Conservation (phyloP, 2,888 invertebrate species). For the Parelbella ahira region DNA sequence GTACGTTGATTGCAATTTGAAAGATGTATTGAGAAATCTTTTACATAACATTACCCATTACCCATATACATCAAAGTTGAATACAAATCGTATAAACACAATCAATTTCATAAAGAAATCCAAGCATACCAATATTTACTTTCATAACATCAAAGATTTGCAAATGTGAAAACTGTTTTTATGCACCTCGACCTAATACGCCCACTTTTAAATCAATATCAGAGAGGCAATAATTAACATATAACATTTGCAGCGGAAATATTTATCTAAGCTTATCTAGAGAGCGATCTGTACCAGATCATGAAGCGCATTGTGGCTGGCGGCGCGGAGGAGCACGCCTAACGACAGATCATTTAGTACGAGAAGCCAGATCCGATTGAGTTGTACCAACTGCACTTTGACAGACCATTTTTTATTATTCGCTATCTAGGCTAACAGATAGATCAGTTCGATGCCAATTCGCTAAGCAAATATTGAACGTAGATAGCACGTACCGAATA, state of each 20-base stretch:
- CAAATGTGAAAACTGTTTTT: background rate
- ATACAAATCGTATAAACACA: background rate
- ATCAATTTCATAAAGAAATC: background rate
- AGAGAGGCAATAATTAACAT: conserved; percentile 21
- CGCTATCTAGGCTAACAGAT: conserved; percentile 43
- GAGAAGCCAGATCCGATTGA: conserved; percentile 46
- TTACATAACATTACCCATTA: too few species aligned
- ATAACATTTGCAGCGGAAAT: conserved; percentile 20
- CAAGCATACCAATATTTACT: conserved; percentile 3
- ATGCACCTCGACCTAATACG: conserved; percentile 8
- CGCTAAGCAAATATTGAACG: conserved; percentile 22
- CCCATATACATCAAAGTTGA: too few species aligned
- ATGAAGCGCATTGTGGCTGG: conserved; percentile 48
- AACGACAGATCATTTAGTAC: conserved; percentile 65
- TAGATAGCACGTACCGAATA: conserved; percentile 20
- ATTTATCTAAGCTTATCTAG: conserved; percentile 32
- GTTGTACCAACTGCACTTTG: conserved; percentile 47
- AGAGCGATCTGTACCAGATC: conserved; percentile 47
- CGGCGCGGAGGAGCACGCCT: conserved; percentile 41
- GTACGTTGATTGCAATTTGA: background rate
- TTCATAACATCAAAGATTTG: conserved; percentile 9
- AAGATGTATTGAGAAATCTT: background rate
- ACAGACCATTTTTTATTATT: conserved; percentile 44
- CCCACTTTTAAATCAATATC: conserved; percentile 8
- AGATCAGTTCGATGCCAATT: conserved; percentile 21